These are phyloP conservation scores for Diuraphis noxia DNA, from an alignment of 1,140 invertebrate species.

Conservation along the genomic window DNA sequence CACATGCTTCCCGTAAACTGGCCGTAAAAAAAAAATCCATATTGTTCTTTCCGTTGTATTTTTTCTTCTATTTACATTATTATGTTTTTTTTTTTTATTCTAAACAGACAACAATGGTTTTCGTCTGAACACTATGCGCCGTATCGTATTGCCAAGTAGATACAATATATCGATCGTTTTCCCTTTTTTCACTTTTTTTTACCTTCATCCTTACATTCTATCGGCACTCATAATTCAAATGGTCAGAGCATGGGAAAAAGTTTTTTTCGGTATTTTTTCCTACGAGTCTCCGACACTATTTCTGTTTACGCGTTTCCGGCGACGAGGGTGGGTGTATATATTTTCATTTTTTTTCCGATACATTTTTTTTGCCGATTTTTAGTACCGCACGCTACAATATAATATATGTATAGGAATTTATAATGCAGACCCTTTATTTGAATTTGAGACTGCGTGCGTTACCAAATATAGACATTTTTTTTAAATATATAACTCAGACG, in stretches of 20 bases:
- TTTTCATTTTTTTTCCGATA: neutral
- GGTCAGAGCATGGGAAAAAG: conserved; percentile 32
- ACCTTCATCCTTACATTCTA: neutral
- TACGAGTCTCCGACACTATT: neutral
- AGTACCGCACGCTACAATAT: neutral
- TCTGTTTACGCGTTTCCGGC: conserved; percentile 26
- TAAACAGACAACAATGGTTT: conserved; percentile 29
- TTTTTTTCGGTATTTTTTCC: conserved; percentile 6
- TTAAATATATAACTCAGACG: neutral
- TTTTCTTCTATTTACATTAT: conserved; percentile 1
- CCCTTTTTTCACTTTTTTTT: neutral
- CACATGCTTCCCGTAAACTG: neutral
- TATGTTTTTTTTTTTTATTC: neutral
- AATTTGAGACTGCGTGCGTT: neutral
- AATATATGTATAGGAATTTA: neutral
- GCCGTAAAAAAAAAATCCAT: neutral
- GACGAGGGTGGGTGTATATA: neutral
- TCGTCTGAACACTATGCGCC: neutral
- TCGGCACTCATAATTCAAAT: neutral
- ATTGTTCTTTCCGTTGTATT: neutral
- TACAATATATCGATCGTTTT: neutral
- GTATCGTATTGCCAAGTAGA: neutral
- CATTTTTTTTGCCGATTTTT: conserved; percentile 16
- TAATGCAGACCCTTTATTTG: neutral
- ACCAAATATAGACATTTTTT: neutral